phyloP scores from a whole-genome alignment of 1,140 invertebrate genomes.

The Calephelis virginiensis region DNA sequence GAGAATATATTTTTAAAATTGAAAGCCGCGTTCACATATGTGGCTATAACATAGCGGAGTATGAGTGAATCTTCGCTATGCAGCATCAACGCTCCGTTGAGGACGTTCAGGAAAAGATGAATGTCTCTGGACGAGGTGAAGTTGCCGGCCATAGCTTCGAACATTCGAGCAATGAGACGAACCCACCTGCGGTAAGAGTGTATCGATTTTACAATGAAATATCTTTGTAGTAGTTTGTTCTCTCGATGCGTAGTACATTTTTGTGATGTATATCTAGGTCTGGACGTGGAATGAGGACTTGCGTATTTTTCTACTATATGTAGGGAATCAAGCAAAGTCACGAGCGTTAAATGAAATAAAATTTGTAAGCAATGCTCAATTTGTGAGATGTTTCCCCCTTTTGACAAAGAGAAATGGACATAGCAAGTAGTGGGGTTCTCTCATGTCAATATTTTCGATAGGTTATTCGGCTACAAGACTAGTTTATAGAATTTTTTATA shows the following conservation, averaged over 20 bases:
- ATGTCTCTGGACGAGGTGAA: constrained; percentile 99
- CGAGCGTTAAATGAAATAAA: too few species aligned
- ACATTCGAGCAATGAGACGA: constrained; percentile 96
- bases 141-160: constrained; percentile 98
- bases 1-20: constrained; percentile 99
- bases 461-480: too few species aligned
- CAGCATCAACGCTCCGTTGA: constrained; percentile 97
- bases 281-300: too few species aligned
- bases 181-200: constrained; percentile 85
- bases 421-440: too few species aligned
- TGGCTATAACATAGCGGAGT: constrained; percentile 96
- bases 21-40: constrained; percentile 97
- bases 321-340: too few species aligned
- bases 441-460: too few species aligned
- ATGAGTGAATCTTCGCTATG: constrained; percentile 98
- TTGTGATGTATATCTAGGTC: too few species aligned
- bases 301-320: too few species aligned
- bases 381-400: too few species aligned
- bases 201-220: not conserved
- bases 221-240: not conserved
- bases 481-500: too few species aligned
- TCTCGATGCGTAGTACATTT: not conserved
- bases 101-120: constrained; percentile 97
- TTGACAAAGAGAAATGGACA: too few species aligned
- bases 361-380: too few species aligned